These are phyloP conservation scores for Sinocyclocheilus anophthalmus DNA, from an alignment of 2,113 vertebrate genomes.

Conservation along the genomic window DNA sequence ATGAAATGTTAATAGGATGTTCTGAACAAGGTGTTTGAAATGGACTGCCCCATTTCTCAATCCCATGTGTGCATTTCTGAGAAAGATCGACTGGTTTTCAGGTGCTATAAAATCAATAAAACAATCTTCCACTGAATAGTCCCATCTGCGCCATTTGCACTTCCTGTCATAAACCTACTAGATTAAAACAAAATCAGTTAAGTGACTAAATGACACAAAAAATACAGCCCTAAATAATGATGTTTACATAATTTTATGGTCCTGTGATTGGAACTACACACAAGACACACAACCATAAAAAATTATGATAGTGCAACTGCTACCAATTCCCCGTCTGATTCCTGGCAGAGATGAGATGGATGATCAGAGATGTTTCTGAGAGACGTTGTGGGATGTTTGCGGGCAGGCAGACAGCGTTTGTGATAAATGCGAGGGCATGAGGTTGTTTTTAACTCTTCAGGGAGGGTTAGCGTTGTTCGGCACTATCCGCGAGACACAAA, in stretches of 20 bases:
- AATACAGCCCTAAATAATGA: not conserved
- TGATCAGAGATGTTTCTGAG: not conserved
- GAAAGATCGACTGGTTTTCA: not conserved
- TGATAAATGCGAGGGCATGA: not conserved
- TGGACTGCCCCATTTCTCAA: not conserved
- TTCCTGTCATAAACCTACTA: not conserved
- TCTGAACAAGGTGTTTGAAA: slow-evolving; percentile 14
- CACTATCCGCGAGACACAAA: not conserved
- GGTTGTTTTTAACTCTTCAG: not conserved
- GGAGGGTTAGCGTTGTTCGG: not conserved
- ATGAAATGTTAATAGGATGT: slow-evolving; percentile 19
- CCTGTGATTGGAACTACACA: not conserved
- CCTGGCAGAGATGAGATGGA: not conserved
- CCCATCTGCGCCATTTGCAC: not conserved
- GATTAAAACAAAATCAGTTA: not conserved
- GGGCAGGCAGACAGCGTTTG: not conserved
- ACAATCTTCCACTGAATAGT: not conserved
- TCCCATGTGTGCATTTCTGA: not conserved
- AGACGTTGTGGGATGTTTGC: not conserved
- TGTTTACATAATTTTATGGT: not conserved
- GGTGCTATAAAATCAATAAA: not conserved
- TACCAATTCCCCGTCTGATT: not conserved
- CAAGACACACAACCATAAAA: not conserved
- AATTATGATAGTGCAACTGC: not conserved
- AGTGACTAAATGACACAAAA: not conserved